A percentile compares a stretch with the other conserved stretches of the same genome.
Conservation (phyloP, 2,797 vertebrate species). For the Rhinatrema bivittatum region DNA sequence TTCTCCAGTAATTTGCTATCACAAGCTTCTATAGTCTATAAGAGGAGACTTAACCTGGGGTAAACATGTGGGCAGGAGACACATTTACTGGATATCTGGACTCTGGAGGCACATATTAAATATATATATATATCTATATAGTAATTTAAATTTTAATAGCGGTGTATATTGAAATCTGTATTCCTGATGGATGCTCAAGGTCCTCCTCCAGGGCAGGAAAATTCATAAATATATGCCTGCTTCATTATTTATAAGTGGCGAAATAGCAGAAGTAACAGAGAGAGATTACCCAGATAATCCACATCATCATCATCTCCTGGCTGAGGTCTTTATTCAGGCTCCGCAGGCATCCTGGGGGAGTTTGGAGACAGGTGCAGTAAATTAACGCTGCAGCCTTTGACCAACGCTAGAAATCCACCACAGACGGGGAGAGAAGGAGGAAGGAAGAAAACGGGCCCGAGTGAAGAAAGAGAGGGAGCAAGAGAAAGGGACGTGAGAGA, state of each 20-base stretch:
- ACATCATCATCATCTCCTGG: slow-evolving; percentile 36
- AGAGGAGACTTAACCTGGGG: too few species aligned
- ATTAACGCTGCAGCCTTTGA: slow-evolving; percentile 20
- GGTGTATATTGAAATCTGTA: slow-evolving; percentile 45
- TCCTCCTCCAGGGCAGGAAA: slow-evolving; percentile 33
- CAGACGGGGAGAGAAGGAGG: too few species aligned
- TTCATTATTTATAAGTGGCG: slow-evolving; percentile 46
- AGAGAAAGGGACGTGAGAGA: neutral
- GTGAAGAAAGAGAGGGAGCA: neutral
- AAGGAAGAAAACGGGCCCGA: too few species aligned
- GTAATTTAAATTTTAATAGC: too few species aligned
- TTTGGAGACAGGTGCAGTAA: neutral
- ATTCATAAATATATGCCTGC: slow-evolving; percentile 41
- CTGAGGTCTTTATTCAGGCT: slow-evolving; percentile 36
- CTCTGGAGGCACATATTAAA: too few species aligned
- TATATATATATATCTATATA: too few species aligned
- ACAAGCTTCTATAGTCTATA: too few species aligned
- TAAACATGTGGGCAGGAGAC: too few species aligned
- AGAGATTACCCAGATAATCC: slow-evolving; percentile 41
- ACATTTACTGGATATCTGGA: too few species aligned
- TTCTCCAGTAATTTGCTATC: too few species aligned
- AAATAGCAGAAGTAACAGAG: slow-evolving; percentile 10
- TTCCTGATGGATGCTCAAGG: slow-evolving; percentile 29
- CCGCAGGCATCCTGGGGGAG: slow-evolving; percentile 7
- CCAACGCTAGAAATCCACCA: slow-evolving; percentile 12